phyloP scores from a whole-genome alignment of 1,140 invertebrate species.

The Rhysida immarginata region DNA sequence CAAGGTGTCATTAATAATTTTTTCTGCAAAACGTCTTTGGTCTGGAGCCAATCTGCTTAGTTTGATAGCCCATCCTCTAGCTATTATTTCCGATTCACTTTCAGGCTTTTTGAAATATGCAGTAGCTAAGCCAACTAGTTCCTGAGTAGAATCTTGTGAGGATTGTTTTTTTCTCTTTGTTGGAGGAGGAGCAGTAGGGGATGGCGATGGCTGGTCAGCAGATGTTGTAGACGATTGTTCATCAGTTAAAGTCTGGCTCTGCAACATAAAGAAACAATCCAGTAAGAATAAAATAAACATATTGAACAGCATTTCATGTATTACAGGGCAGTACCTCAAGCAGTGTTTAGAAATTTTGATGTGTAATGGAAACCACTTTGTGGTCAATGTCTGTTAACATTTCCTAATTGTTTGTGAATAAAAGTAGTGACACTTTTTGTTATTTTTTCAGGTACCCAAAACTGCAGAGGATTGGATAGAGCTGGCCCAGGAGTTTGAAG shows the following conservation, averaged over 20 bases:
- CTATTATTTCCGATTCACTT: constrained; percentile 6
- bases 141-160: constrained; percentile 1
- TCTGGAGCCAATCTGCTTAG: constrained; percentile 6
- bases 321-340: not conserved
- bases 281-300: not conserved
- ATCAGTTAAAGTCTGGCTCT: not conserved
- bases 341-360: not conserved
- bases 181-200: not conserved
- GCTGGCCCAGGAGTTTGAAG: too few relatives aligned
- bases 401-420: too few relatives aligned
- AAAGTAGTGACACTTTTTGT: too few relatives aligned
- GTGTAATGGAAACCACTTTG: too few relatives aligned
- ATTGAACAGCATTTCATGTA: not conserved
- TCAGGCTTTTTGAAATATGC: constrained; percentile 7
- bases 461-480: too few relatives aligned
- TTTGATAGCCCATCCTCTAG: constrained; percentile 7
- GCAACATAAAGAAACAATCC: not conserved
- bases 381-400: too few relatives aligned
- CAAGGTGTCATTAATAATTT: constrained; percentile 6
- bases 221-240: not conserved
- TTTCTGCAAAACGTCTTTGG: constrained; percentile 6
- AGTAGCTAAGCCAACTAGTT: constrained; percentile 5
- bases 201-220: not conserved
- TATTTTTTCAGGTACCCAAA: not conserved
- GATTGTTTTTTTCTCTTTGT: not conserved